phyloP scores from a whole-genome alignment of 2,888 invertebrate species.

The Dendrolimus pini region DNA sequence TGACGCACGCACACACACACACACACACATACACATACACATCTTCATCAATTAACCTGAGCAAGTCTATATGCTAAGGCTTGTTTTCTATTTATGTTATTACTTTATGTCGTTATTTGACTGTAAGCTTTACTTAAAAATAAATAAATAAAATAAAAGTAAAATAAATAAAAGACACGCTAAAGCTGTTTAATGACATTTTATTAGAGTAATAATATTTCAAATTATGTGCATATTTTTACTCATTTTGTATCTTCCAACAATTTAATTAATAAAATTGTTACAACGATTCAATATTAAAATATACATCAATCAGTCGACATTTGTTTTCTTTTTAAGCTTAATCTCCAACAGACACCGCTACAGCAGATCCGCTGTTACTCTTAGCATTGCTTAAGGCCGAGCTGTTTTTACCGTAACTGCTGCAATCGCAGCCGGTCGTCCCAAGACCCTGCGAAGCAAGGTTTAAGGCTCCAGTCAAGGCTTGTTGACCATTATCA shows the following conservation, averaged over 20 bases:
- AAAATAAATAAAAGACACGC: too few species aligned
- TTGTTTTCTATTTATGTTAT: too few species aligned
- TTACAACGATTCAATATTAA: not conserved
- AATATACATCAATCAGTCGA: not conserved
- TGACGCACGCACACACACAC: too few species aligned
- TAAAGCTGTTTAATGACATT: too few species aligned
- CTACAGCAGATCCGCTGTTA: slow-evolving; percentile 49
- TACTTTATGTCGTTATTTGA: too few species aligned
- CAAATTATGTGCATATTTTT: not conserved
- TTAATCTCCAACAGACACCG: slow-evolving; percentile 59
- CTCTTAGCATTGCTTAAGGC: slow-evolving; percentile 66
- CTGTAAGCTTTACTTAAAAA: too few species aligned
- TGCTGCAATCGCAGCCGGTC: slow-evolving; percentile 36
- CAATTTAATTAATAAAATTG: not conserved
- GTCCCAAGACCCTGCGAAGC: slow-evolving; percentile 47
- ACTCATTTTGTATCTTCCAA: not conserved
- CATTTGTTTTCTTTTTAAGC: slow-evolving; percentile 1
- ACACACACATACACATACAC: too few species aligned
- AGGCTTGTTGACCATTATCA: slow-evolving; percentile 17
- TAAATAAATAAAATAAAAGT: too few species aligned
- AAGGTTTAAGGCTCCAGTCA: slow-evolving; percentile 45
- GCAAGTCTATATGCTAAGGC: too few species aligned
- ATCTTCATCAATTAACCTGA: too few species aligned
- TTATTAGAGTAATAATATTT: too few species aligned
- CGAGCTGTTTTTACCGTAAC: slow-evolving; percentile 52